Percentiles rank a stretch among this genome's conserved stretches.
These are phyloP conservation scores for Thaumetopoea pityocampa DNA, from an alignment of 1,140 invertebrate species.

Conservation along the genomic window DNA sequence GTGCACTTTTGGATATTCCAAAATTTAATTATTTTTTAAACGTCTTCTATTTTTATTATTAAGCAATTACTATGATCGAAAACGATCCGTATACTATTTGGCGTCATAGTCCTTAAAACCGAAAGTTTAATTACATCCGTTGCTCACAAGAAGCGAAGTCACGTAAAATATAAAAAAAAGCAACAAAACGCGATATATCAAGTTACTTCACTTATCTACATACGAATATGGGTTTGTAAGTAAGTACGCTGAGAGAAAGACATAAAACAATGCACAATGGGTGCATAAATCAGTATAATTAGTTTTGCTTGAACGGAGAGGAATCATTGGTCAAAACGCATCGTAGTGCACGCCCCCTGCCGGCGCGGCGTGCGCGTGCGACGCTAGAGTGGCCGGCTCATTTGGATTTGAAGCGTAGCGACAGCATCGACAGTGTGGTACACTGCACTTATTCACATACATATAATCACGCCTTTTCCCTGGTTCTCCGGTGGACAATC, in stretches of 20 bases:
- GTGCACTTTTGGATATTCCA: too few relatives aligned
- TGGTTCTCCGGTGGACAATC: too few relatives aligned
- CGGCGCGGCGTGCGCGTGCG: conserved; percentile 21
- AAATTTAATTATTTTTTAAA: too few relatives aligned
- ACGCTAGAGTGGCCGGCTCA: conserved; percentile 55
- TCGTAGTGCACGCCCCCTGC: conserved; percentile 52
- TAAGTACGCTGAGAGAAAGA: conserved; percentile 56
- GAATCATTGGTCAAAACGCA: conserved; percentile 75
- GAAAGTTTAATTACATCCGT: conserved; percentile 15
- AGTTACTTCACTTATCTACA: conserved; percentile 20
- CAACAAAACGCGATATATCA: conserved; percentile 21
- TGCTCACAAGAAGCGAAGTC: conserved; percentile 14
- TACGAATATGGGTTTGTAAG: conserved; percentile 26
- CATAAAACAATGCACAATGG: conserved; percentile 76
- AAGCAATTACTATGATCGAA: too few relatives aligned
- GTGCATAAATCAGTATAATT: conserved; percentile 77
- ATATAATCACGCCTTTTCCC: too few relatives aligned
- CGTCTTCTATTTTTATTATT: too few relatives aligned
- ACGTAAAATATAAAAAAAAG: conserved; percentile 48
- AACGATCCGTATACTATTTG: too few relatives aligned
- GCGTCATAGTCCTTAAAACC: conserved; percentile 9
- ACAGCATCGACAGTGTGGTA: too few relatives aligned
- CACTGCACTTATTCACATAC: too few relatives aligned
- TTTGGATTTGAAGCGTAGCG: too few relatives aligned
- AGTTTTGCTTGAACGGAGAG: conserved; percentile 69